Evolutionary conservation across 2,888 invertebrate genomes (phyloP).

Genomic region (Drosophila ustulata): DNA sequence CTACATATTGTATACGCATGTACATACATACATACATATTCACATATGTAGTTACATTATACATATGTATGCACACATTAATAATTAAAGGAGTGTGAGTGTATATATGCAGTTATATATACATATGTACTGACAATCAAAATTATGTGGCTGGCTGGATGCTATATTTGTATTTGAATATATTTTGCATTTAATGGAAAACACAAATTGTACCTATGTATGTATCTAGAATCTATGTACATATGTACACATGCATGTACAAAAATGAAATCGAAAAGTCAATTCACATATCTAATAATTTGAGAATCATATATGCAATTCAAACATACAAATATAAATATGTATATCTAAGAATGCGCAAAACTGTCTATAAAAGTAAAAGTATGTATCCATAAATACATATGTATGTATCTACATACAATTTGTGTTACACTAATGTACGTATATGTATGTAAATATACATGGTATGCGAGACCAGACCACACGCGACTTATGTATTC

Average conservation of each 20-base stretch:
- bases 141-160: neutral
- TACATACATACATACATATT: neutral
- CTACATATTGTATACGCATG: neutral
- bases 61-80: no score
- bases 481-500: conserved; percentile 5
- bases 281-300: neutral
- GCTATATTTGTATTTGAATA: neutral
- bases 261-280: neutral
- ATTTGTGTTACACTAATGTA: conserved; percentile 15
- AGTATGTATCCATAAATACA: conserved; percentile 7
- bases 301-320: neutral
- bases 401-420: neutral
- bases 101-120: neutral
- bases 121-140: neutral
- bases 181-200: neutral
- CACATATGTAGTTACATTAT: neutral
- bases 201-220: no score
- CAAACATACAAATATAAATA: neutral
- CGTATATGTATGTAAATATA: conserved; percentile 8
- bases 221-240: neutral
- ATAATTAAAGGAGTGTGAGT: no score
- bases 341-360: neutral
- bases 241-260: neutral
- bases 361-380: conserved; percentile 3
- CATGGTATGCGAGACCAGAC: conserved; percentile 9